phyloP scores from a whole-genome alignment of 2,797 vertebrate species.

The Clarias fuscus region DNA sequence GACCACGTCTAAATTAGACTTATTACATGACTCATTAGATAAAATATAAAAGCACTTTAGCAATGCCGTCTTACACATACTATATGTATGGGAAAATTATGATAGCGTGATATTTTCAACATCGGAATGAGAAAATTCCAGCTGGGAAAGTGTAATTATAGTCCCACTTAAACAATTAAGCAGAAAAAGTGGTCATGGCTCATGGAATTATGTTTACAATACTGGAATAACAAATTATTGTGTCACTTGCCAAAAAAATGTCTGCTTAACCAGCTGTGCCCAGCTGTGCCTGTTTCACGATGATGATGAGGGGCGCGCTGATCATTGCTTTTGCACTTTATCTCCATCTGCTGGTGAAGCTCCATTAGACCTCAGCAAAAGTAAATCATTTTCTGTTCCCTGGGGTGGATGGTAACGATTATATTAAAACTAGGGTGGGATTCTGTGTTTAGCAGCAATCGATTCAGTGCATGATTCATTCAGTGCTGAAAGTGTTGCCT shows the following conservation, averaged over 20 bases:
- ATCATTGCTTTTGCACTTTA: conserved; percentile 42
- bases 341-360: conserved; percentile 55
- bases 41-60: neutral
- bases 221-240: conserved; percentile 16
- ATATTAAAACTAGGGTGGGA: neutral
- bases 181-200: neutral
- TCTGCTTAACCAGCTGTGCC: conserved; percentile 19
- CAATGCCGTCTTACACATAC: neutral
- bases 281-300: conserved; percentile 16
- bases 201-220: conserved; percentile 6
- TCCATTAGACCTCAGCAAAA: neutral
- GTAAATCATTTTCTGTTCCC: neutral
- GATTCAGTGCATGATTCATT: conserved; percentile 1
- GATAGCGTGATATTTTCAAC: neutral
- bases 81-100: neutral
- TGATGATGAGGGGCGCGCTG: neutral
- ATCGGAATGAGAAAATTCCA: neutral
- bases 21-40: neutral
- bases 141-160: conserved; percentile 15
- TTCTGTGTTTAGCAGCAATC: conserved; percentile 8
- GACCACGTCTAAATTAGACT: neutral
- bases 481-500: neutral
- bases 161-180: conserved; percentile 8
- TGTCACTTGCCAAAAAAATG: conserved; percentile 20
- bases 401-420: neutral